Evolutionary conservation across 2,113 vertebrate species (phyloP).

Genomic region (Holacanthus passer): DNA sequence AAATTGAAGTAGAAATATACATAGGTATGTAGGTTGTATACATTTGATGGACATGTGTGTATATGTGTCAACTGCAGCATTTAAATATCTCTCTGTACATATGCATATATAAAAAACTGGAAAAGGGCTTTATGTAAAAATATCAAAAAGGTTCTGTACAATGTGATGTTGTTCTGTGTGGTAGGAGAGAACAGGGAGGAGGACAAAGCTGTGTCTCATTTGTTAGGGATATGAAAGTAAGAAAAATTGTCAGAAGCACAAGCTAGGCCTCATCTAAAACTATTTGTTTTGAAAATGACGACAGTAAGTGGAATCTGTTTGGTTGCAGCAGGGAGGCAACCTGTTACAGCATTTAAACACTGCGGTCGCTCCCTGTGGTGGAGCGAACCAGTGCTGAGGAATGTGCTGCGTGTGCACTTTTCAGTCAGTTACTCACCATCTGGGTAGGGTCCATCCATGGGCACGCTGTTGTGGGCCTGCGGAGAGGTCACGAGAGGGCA

Average conservation of each 20-base stretch:
- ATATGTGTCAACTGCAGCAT: too few species aligned
- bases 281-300: background rate
- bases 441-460: slow-evolving; percentile 62
- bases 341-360: slow-evolving; percentile 3
- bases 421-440: slow-evolving; percentile 79
- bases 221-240: background rate
- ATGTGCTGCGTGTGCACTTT: slow-evolving; percentile 69
- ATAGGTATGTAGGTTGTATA: too few species aligned
- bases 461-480: slow-evolving; percentile 77
- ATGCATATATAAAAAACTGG: too few species aligned
- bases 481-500: slow-evolving; percentile 45
- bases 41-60: too few species aligned
- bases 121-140: too few species aligned
- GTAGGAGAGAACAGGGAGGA: background rate
- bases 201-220: background rate
- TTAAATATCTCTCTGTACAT: too few species aligned
- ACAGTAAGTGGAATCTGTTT: background rate
- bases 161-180: too few species aligned
- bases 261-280: background rate
- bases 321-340: slow-evolving; percentile 14
- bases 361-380: slow-evolving; percentile 13
- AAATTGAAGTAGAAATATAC: too few species aligned
- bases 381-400: slow-evolving; percentile 49
- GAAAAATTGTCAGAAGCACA: background rate
- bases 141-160: too few species aligned